phyloP scores from a whole-genome alignment of 2,888 invertebrate species.

The Amphiduros pacificus region DNA sequence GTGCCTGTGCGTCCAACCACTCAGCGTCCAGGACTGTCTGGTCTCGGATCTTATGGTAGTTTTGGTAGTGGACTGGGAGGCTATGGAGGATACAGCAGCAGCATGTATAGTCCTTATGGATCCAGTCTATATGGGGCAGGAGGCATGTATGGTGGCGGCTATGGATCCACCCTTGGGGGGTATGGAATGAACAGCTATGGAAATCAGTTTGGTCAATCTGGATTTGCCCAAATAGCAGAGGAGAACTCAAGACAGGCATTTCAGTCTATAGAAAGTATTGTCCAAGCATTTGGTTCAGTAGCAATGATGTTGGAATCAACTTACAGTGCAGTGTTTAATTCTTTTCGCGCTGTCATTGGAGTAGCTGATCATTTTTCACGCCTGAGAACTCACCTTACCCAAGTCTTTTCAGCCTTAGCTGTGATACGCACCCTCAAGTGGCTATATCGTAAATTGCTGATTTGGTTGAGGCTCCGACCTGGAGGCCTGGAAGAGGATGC shows the following conservation, averaged over 20 bases:
- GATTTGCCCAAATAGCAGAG: constrained; percentile 81
- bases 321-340: constrained; percentile 91
- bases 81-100: constrained; percentile 17
- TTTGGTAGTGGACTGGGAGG: constrained; percentile 21
- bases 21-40: constrained; percentile 1
- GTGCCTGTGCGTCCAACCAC: constrained; percentile 19
- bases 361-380: constrained; percentile 94
- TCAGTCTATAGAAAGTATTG: constrained; percentile 89
- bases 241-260: constrained; percentile 91
- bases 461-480: constrained; percentile 64
- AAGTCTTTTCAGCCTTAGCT: constrained; percentile 85
- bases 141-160: constrained; percentile 29
- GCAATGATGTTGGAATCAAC: constrained; percentile 97
- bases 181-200: constrained; percentile 37
- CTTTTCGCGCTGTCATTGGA: constrained; percentile 91
- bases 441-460: constrained; percentile 76
- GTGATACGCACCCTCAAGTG: constrained; percentile 78
- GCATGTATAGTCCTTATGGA: constrained; percentile 35
- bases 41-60: constrained; percentile 11
- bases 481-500: constrained; percentile 56
- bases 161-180: constrained; percentile 24
- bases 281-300: constrained; percentile 87
- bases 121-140: constrained; percentile 34
- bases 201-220: constrained; percentile 21
- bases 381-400: constrained; percentile 78